Percentiles rank a stretch among this genome's conserved stretches.
Evolutionary conservation across 37 sponge, comb jelly and placozoan genomes (phyloP).

Genomic region (Chondrilla cf. caribensis): DNA sequence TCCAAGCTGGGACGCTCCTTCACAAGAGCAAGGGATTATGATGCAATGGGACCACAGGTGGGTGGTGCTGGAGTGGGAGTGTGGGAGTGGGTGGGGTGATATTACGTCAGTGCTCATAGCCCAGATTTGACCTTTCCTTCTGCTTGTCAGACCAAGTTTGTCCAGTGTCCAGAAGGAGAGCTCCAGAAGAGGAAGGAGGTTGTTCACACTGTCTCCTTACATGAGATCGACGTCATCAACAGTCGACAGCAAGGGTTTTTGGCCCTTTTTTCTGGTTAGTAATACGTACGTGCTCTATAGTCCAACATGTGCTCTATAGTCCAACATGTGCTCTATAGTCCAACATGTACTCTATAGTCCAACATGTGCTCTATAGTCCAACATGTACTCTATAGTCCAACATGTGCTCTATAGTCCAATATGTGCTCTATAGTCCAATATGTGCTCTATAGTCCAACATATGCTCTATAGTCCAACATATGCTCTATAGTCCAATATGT

Average conservation of each 20-base stretch:
- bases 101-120: neutral
- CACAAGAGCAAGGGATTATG: slow-evolving; percentile 95
- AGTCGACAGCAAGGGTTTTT: slow-evolving; percentile 94
- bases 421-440: too few species aligned
- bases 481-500: too few species aligned
- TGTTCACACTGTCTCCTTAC: slow-evolving; percentile 96
- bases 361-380: too few species aligned
- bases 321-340: too few species aligned
- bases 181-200: slow-evolving; percentile 98
- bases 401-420: too few species aligned
- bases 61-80: neutral
- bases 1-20: slow-evolving; percentile 90
- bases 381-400: too few species aligned
- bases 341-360: too few species aligned
- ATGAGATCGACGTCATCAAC: slow-evolving; percentile 99
- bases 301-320: too few species aligned
- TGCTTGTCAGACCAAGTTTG: slow-evolving; percentile 83
- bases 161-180: slow-evolving; percentile 99
- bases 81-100: neutral
- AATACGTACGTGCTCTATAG: too few species aligned
- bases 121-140: neutral
- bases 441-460: too few species aligned
- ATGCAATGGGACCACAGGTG: slow-evolving; percentile 99
- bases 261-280: slow-evolving; percentile 90
- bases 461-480: too few species aligned